These are phyloP conservation scores for Anticlea derivata DNA, from an alignment of 2,888 invertebrate genomes.

Conservation along the genomic window DNA sequence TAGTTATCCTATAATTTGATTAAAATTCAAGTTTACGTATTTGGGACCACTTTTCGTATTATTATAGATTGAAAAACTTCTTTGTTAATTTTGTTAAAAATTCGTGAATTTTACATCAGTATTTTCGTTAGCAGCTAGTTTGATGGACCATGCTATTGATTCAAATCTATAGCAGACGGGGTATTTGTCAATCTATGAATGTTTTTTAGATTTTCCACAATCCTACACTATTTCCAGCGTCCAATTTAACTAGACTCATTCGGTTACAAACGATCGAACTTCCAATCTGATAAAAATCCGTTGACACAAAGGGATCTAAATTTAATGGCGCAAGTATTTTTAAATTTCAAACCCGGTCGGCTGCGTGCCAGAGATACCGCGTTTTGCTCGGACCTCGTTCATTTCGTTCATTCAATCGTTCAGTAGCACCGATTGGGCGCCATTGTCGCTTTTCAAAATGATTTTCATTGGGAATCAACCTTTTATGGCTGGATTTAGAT, in stretches of 20 bases:
- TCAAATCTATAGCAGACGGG: neutral
- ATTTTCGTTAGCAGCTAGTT: too few species aligned
- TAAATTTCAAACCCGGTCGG: constrained; percentile 26
- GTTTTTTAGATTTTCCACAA: neutral
- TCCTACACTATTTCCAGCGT: neutral
- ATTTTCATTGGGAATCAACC: constrained; percentile 15
- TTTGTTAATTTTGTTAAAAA: too few species aligned
- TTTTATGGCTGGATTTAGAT: constrained; percentile 10
- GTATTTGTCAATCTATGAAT: neutral
- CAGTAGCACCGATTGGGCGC: constrained; percentile 22
- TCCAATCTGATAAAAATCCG: constrained; percentile 21
- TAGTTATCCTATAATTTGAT: too few species aligned
- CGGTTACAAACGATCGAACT: constrained; percentile 15
- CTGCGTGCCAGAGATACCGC: constrained; percentile 49
- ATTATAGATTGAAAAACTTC: too few species aligned
- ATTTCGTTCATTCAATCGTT: constrained; percentile 30
- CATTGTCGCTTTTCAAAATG: constrained; percentile 24
- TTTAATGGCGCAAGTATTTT: constrained; percentile 24
- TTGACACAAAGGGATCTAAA: constrained; percentile 25
- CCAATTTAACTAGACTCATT: constrained; percentile 9
- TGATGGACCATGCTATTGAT: constrained; percentile 4
- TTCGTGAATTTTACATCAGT: too few species aligned
- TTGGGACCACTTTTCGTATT: too few species aligned
- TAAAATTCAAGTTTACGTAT: too few species aligned
- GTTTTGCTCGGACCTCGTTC: constrained; percentile 35